Evolutionary conservation across 1,140 invertebrate genomes (phyloP), one percentile per base, ranked within the genome.

Genomic region (Bombus cullumanus): DNA sequence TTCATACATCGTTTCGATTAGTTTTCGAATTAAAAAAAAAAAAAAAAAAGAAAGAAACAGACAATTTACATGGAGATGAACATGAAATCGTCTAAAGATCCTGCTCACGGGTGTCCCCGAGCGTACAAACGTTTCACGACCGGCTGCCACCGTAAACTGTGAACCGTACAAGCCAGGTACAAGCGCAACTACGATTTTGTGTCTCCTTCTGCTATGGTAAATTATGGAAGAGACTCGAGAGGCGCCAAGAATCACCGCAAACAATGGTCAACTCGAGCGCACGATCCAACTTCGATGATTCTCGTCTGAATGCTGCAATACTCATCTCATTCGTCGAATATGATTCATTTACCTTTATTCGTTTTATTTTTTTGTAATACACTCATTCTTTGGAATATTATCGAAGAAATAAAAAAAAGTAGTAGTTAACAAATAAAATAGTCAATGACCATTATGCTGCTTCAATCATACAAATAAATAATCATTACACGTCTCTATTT

Each of bases 211-310:
- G 31, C n/a, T 22, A 41, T 39, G 79, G 66, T 89, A 88, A 89
- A 88, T 89, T 89, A 85, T 88, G 81, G 57, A 80, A 80, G 82
- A 88, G 81, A 59, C 69, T 15, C 74, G 62, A 77, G 68, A 85
- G 77, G 37, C 43, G 88, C 47, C 68, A 39, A 74, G 73, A 78
- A 81, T 89, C 47, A 34, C 68, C 39, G 31, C 86, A 76, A 85
- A 85, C 57, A 75, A 83, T 31, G 43, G 18, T 37, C 68, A 43
- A 53, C 71, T 37, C 75, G 64, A 47, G 62, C 47, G 39, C n/a
- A 68, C 31, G 25, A 28, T 28, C 39, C 57, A 74, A 22, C n/a
- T 53, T 66, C n/a, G 69, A 62, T 41, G 53, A 73, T 37, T 9
- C 39, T 41, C 3, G 8, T 53, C 47, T 22, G 13, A 18, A 72